Evolutionary conservation across 2,888 invertebrate genomes (phyloP).

Genomic region (Synanthedon vespiformis): DNA sequence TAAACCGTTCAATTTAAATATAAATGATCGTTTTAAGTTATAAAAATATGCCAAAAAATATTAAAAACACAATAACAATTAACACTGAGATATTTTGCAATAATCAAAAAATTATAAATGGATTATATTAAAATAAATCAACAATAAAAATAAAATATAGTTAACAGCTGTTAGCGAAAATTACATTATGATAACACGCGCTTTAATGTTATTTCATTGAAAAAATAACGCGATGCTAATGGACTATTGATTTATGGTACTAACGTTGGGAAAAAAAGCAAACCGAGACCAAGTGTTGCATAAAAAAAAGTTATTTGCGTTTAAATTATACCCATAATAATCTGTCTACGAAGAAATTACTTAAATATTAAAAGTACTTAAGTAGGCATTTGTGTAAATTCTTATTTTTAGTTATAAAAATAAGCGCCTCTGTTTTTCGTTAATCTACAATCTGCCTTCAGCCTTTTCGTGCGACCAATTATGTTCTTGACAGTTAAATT

Average conservation of each 20-base stretch:
- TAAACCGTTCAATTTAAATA: no score
- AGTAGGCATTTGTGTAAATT: no score
- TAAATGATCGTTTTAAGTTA: no score
- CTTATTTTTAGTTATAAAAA: no score
- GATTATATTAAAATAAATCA: neutral
- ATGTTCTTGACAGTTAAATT: constrained; percentile 70
- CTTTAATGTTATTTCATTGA: neutral
- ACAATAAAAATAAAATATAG: neutral
- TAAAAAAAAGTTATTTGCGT: no score
- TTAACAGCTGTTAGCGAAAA: neutral
- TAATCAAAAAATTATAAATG: neutral
- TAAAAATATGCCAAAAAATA: no score
- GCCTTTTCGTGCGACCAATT: constrained; percentile 64
- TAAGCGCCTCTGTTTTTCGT: constrained; percentile 25
- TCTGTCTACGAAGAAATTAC: no score
- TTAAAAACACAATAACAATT: no score
- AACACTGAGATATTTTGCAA: no score
- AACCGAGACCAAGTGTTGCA: neutral
- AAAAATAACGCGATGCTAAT: neutral
- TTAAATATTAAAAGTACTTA: no score
- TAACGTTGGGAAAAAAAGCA: neutral
- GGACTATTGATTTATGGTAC: neutral
- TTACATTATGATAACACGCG: neutral
- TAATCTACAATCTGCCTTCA: constrained; percentile 38
- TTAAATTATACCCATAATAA: no score